Base-by-base conservation (phyloP, 2,797 vertebrate species). In the Calcarius lapponicus region DNA sequence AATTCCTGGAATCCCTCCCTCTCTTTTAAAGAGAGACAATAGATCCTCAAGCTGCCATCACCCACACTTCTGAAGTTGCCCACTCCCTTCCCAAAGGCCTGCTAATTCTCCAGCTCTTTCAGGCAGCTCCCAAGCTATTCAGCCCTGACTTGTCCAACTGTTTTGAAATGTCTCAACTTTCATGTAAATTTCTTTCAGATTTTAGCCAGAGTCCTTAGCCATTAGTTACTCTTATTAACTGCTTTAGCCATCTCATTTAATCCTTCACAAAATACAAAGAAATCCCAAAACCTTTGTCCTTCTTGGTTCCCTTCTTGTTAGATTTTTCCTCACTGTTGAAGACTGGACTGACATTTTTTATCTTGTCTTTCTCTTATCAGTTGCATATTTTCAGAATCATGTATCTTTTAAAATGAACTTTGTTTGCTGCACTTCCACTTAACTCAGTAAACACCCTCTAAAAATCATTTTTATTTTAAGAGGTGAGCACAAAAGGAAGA, bases 391-490 rank as follows among this genome's bases (percentile, higher is more conserved):
- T 93, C 82, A 81, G 25, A 62, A 34, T 53, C 29, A 28, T 32
- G 24, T 70, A 9, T 64, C 36, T 84, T 91, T 91, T 66, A 40
- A 73, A 91, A 96, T 85, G 45, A 91, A 93, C 64, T 93, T 91
- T 66, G 8, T 74, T 66, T 79, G 83, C 67, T 64, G 57, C 69
- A 38, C 25, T 82, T 86, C 50, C 65, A 91, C 47, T 70, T 88
- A 73, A 82, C 89, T 92, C 75, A 53, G 78, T 90, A 96, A 97
- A 86, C 73, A 91, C 28, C 21, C 50, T 61, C 43, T 84, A 91
- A 94, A 93, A 90, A 92, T 57, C 6, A 70, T 90, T 95, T 95
- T 95, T 94, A 86, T 96, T 94, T 96, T 94, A 95, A 94, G 69
- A 80, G 64, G 64, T 13, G 8, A 28, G 24, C 34, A 84, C 53